Conservation (phyloP, 2,797 vertebrate species). For the Tachyglossus aculeatus region DNA sequence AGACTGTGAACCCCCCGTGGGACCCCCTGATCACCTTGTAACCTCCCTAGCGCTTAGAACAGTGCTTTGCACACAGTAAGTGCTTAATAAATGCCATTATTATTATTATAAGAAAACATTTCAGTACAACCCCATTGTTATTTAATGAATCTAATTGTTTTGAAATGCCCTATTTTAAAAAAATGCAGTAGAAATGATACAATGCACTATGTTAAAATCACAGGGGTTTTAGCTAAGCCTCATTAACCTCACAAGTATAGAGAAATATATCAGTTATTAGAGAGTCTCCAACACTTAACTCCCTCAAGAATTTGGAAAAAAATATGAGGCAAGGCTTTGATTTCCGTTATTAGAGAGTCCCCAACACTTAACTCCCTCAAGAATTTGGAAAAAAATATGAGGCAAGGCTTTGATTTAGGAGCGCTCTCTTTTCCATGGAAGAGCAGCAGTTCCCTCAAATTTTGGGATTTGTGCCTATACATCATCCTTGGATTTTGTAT, state of each 20-base stretch:
- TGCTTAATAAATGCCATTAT: too few relatives aligned
- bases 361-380: conserved; percentile 36
- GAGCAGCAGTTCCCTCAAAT: too few relatives aligned
- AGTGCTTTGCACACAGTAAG: too few relatives aligned
- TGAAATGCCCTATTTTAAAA: conserved; percentile 44
- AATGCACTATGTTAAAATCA: conserved; percentile 60
- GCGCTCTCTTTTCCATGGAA: too few relatives aligned
- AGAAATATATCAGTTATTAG: too few relatives aligned
- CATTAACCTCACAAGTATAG: conserved; percentile 42
- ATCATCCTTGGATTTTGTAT: too few relatives aligned
- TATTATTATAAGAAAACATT: conserved; percentile 48
- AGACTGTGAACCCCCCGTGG: too few relatives aligned
- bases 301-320: conserved; percentile 39
- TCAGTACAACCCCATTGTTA: conserved; percentile 50
- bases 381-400: conserved; percentile 29
- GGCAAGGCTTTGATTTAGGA: conserved; percentile 25
- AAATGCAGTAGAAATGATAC: conserved; percentile 60
- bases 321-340: conserved; percentile 12
- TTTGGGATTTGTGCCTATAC: too few relatives aligned
- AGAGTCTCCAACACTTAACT: conserved; percentile 24
- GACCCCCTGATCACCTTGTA: too few relatives aligned
- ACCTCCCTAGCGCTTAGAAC: too few relatives aligned
- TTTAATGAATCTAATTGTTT: conserved; percentile 68
- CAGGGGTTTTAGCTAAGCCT: conserved; percentile 58
- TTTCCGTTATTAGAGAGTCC: conserved; percentile 25